Conservation (phyloP, 2,888 invertebrate species). For the Torymus aiolomorphi region DNA sequence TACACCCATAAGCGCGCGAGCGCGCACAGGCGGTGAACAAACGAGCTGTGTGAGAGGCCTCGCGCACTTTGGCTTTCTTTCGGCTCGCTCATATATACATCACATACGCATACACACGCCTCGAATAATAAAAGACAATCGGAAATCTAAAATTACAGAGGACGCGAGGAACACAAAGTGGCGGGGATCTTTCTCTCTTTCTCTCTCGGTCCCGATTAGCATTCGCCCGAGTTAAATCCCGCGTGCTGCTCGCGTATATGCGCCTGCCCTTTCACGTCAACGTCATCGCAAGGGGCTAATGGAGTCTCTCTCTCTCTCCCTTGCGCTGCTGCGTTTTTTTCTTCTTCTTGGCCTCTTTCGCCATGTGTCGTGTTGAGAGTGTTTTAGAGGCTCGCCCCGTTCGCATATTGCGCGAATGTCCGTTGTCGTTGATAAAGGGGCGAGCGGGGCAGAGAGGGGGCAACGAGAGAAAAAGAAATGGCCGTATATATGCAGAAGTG, state of each 20-base stretch:
- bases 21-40: slow-evolving; percentile 26
- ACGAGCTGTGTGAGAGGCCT: slow-evolving; percentile 22
- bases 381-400: slow-evolving; percentile 11
- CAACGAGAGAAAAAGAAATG: not conserved
- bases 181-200: slow-evolving; percentile 2
- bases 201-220: slow-evolving; percentile 58
- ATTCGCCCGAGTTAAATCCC: slow-evolving; percentile 61
- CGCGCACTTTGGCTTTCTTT: slow-evolving; percentile 50
- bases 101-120: not conserved
- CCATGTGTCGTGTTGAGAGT: slow-evolving; percentile 55
- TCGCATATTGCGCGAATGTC: slow-evolving; percentile 16
- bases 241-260: not conserved
- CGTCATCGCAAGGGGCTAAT: slow-evolving; percentile 57
- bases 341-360: not conserved
- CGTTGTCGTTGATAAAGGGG: slow-evolving; percentile 39
- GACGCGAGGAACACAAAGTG: slow-evolving; percentile 45
- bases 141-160: slow-evolving; percentile 58
- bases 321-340: slow-evolving; percentile 1
- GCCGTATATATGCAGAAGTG: too few species aligned
- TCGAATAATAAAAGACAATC: slow-evolving; percentile 52
- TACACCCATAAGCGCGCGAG: not conserved
- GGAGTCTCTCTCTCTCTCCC: slow-evolving; percentile 49
- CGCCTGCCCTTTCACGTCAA: slow-evolving; percentile 59
- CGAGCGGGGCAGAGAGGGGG: not conserved
- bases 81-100: too few species aligned